Percentiles rank a stretch among this genome's conserved stretches.
Conservation (phyloP, 2,113 vertebrate genomes). For the Athene noctua region DNA sequence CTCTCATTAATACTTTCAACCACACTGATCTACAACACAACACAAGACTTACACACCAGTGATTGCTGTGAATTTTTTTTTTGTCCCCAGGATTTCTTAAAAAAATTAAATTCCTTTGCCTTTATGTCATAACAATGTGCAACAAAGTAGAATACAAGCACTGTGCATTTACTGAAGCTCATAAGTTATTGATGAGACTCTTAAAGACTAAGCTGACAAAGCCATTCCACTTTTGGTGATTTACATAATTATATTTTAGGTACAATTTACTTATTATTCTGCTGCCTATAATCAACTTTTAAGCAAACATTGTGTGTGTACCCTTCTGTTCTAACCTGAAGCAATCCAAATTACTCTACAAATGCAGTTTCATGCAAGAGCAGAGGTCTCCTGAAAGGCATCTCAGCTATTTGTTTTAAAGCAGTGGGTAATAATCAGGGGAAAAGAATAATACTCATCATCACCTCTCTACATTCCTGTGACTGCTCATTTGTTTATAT, state of each 20-base stretch:
- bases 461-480: neutral
- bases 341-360: neutral
- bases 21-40: neutral
- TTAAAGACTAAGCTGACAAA: slow-evolving; percentile 21
- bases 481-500: neutral
- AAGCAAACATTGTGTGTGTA: neutral
- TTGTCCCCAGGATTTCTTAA: neutral
- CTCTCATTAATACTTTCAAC: slow-evolving; percentile 38
- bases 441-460: neutral
- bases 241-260: slow-evolving; percentile 42
- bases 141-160: neutral
- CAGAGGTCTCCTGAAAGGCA: neutral
- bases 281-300: slow-evolving; percentile 8
- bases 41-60: neutral
- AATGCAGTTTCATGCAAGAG: neutral
- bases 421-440: neutral
- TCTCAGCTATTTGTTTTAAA: neutral
- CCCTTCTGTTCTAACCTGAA: slow-evolving; percentile 2
- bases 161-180: neutral
- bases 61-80: neutral
- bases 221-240: neutral
- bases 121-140: neutral
- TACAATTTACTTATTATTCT: slow-evolving; percentile 4
- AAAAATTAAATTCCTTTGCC: neutral
- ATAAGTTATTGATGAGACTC: slow-evolving; percentile 31